Conservation (phyloP, 2,113 vertebrate species). For the Callithrix jacchus region DNA sequence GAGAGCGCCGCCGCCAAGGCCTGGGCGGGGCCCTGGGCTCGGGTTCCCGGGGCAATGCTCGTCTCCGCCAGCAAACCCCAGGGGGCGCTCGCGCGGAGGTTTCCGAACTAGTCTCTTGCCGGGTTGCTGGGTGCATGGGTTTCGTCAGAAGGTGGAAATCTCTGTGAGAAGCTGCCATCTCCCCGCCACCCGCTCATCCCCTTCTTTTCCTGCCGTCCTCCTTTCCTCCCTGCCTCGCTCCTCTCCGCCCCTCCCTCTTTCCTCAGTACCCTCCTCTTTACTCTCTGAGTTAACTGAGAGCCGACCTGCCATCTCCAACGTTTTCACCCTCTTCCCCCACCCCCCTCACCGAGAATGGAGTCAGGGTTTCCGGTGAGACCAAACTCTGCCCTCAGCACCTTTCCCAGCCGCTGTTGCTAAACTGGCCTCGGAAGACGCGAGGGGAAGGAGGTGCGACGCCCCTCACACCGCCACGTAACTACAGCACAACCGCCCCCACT, state of each 20-base stretch:
- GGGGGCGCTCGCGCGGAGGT: constrained; percentile 77
- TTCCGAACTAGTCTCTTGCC: not conserved
- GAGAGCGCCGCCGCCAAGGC: not conserved
- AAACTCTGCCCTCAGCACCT: constrained; percentile 45
- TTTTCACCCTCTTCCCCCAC: not conserved
- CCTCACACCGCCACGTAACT: not conserved
- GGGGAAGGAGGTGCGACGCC: not conserved
- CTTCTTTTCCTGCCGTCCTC: not conserved
- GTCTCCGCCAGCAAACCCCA: constrained; percentile 51
- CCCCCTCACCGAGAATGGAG: constrained; percentile 74
- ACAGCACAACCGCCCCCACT: not conserved
- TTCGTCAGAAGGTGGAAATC: constrained; percentile 74
- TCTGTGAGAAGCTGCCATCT: constrained; percentile 54
- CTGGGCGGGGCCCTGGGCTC: constrained; percentile 34
- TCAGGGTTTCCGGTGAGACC: constrained; percentile 65
- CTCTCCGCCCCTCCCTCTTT: not conserved
- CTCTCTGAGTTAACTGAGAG: constrained; percentile 29
- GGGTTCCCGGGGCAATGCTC: not conserved
- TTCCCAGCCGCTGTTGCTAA: constrained; percentile 20
- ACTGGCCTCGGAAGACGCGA: not conserved
- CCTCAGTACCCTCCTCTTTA: constrained; percentile 44
- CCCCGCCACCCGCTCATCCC: constrained; percentile 32
- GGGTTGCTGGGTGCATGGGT: constrained; percentile 64
- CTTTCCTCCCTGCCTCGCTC: not conserved
- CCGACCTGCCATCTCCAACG: constrained; percentile 1